phyloP scores from a whole-genome alignment of 2,113 vertebrate species.

The Amphiprion ocellaris region DNA sequence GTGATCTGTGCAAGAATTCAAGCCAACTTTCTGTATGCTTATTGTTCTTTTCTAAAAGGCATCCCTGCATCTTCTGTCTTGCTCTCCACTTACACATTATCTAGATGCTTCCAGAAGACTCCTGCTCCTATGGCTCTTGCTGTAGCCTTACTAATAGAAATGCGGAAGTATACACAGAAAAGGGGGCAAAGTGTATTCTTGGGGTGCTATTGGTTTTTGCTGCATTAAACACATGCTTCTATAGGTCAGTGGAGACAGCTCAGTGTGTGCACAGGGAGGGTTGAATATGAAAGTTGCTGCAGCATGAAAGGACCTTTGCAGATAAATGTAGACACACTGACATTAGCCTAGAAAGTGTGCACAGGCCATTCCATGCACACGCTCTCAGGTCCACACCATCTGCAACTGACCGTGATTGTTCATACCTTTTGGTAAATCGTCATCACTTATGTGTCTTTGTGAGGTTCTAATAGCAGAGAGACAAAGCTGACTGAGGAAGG shows the following conservation, averaged over 20 bases:
- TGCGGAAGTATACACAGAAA: slow-evolving; percentile 44
- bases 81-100: slow-evolving; percentile 12
- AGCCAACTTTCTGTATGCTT: slow-evolving; percentile 1
- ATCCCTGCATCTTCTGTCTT: slow-evolving; percentile 14
- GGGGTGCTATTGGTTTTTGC: slow-evolving; percentile 8
- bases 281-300: neutral
- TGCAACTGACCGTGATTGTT: too few relatives aligned
- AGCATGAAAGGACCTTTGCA: neutral
- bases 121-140: slow-evolving; percentile 19
- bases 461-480: too few relatives aligned
- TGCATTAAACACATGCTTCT: neutral
- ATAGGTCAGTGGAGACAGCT: neutral
- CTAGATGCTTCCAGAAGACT: slow-evolving; percentile 22
- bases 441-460: too few relatives aligned
- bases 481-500: too few relatives aligned
- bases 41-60: slow-evolving; percentile 6
- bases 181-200: slow-evolving; percentile 23
- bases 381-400: neutral
- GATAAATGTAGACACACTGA: neutral
- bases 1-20: neutral
- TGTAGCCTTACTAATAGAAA: slow-evolving; percentile 50
- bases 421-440: too few relatives aligned
- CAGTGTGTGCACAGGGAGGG: too few relatives aligned
- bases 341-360: slow-evolving; percentile 1
- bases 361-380: too few relatives aligned